Evolutionary conservation across 2,888 invertebrate genomes (phyloP), one percentile per base, ranked within the genome.

Genomic region (Argyra leucocephala): DNA sequence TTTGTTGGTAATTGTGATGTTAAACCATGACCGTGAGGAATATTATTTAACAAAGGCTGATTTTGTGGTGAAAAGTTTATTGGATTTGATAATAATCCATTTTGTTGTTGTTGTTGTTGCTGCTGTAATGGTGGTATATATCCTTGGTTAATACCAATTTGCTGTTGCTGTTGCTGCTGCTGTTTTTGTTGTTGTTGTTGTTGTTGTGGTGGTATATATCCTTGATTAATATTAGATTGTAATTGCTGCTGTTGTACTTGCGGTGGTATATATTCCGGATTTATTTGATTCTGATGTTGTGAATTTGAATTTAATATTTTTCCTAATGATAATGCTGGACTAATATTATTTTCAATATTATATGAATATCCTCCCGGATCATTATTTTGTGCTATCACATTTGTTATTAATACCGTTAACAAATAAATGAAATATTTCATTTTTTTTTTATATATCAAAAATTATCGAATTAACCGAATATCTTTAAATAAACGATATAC

Each of bases 271-370:
- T 6, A 15, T 15, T 5, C 5, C 18, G 15, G 57, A 5, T 57
- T 5, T 57, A 57, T n/a, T 31, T 31, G 37, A 5, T 37, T 5
- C 18, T 48, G 48, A 18, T 48, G 9, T 48, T 48, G 48, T 48
- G 48, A 48, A 48, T 48, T 48, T n/a, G 48, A 48, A 48, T 48
- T 48, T 48, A 48, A 48, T 48, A 48, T 48, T 48, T 15, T 48
- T 48, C 48, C 48, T 48, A 48, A 48, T 2, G 48, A 15, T 48
- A 31, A 31, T 31, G 9, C 18, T 18, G 48, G 48, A 48, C 48
- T 48, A 48, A 48, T 18, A 48, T 48, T 48, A 48, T 48, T 48
- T 48, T 48, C 48, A 48, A 48, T 48, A 48, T 48, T 48, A 48
- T 48, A 48, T 48, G 48, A 48, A 48, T 48, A 48, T 48, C 48